phyloP scores from a whole-genome alignment of 2,888 invertebrate genomes.

The Acrobasis repandana region DNA sequence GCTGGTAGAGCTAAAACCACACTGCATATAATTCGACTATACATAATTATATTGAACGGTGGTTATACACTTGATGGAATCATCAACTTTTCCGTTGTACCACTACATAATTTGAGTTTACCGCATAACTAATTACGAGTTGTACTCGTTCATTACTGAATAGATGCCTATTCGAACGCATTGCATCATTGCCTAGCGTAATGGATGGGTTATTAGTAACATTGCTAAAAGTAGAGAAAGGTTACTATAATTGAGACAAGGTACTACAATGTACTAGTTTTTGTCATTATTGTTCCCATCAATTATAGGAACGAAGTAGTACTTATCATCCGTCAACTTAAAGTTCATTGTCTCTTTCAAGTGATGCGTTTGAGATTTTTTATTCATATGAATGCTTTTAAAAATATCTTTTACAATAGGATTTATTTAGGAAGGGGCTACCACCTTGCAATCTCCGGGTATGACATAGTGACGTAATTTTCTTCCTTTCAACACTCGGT shows the following conservation, averaged over 20 bases:
- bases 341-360: no score
- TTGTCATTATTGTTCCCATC: background rate
- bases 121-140: constrained; percentile 8
- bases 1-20: no score
- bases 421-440: no score
- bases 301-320: background rate
- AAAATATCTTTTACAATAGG: background rate
- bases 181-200: constrained; percentile 9
- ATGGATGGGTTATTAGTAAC: background rate
- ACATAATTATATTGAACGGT: background rate
- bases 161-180: constrained; percentile 11
- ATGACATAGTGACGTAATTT: no score
- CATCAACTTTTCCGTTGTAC: background rate
- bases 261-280: background rate
- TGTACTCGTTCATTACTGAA: constrained; percentile 2
- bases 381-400: background rate
- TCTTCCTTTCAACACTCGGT: no score
- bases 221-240: constrained; percentile 2
- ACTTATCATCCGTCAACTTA: no score
- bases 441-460: no score
- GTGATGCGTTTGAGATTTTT: no score
- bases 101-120: constrained; percentile 4
- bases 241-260: background rate
- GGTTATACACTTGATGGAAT: background rate
- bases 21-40: background rate